Conservation (phyloP, 2,113 vertebrate species). For the Pseudonaja textilis region DNA sequence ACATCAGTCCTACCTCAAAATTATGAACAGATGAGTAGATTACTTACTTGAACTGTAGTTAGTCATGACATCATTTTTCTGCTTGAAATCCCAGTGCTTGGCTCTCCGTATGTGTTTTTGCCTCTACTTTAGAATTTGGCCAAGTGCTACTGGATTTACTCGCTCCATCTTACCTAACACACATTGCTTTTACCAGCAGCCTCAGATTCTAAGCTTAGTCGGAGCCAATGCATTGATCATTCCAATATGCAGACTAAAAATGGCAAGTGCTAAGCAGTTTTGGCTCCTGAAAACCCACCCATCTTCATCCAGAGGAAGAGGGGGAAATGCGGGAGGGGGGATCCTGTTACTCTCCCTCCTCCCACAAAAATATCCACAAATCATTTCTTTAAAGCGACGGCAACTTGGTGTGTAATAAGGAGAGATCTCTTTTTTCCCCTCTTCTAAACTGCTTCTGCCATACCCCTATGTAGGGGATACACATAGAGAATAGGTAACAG, state of each 20-base stretch:
- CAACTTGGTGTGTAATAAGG: constrained; percentile 24
- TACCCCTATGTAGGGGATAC: background rate
- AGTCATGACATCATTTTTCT: constrained; percentile 67
- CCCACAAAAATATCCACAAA: constrained; percentile 50
- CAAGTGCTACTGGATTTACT: constrained; percentile 62
- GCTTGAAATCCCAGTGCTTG: constrained; percentile 53
- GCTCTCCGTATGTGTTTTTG: constrained; percentile 51
- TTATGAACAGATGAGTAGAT: constrained; percentile 65
- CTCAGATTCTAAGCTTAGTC: constrained; percentile 61
- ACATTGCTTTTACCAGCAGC: constrained; percentile 53
- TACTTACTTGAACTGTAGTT: constrained; percentile 61
- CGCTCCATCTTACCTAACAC: constrained; percentile 61
- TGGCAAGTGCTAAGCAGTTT: constrained; percentile 44
- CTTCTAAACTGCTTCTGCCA: background rate
- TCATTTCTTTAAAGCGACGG: constrained; percentile 44
- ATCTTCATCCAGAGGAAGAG: constrained; percentile 33
- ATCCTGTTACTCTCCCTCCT: constrained; percentile 29
- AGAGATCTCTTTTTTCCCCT: background rate
- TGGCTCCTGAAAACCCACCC: constrained; percentile 64
- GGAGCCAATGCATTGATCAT: constrained; percentile 47
- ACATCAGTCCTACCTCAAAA: constrained; percentile 63
- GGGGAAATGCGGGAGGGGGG: background rate
- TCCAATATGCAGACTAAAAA: constrained; percentile 47
- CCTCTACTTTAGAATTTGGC: constrained; percentile 69
- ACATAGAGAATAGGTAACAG: background rate